Percentiles rank a stretch among this genome's conserved stretches.
These are phyloP conservation scores for Myotis yumanensis DNA, from an alignment of 2,113 vertebrate genomes.

Conservation along the genomic window DNA sequence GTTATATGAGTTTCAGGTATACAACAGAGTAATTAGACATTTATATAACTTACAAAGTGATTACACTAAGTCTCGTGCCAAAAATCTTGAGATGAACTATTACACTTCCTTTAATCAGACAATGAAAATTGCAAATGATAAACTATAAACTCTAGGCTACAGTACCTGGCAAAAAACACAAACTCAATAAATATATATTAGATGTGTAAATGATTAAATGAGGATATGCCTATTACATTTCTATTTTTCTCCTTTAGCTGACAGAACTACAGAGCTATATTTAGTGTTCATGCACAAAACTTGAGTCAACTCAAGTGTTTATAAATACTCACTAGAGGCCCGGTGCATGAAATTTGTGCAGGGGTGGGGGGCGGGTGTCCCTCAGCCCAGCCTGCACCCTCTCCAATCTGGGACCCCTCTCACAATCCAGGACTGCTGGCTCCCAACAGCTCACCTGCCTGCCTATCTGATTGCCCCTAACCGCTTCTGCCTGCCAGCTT, in stretches of 20 bases:
- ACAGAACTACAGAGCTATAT: slow-evolving; percentile 20
- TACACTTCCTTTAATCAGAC: background rate
- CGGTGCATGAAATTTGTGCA: too few species aligned
- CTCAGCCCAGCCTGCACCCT: too few species aligned
- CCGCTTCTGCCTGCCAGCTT: too few species aligned
- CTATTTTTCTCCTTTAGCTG: background rate
- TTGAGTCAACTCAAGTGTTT: background rate
- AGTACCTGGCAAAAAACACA: background rate
- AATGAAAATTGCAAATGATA: background rate
- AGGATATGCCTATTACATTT: background rate
- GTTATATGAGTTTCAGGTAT: background rate
- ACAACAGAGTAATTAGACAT: background rate
- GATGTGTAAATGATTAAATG: slow-evolving; percentile 24
- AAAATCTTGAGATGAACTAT: slow-evolving; percentile 43
- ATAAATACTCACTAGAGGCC: background rate
- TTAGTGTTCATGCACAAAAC: background rate
- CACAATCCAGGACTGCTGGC: too few species aligned
- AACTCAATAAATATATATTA: background rate
- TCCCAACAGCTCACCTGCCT: too few species aligned
- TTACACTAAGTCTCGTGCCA: background rate
- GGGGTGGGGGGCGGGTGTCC: too few species aligned
- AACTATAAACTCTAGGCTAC: slow-evolving; percentile 19
- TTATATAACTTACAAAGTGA: background rate
- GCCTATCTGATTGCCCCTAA: too few species aligned
- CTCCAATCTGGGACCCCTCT: too few species aligned